Base-by-base conservation (phyloP, 2,797 vertebrate species). In the Malacoctenus gilli region DNA sequence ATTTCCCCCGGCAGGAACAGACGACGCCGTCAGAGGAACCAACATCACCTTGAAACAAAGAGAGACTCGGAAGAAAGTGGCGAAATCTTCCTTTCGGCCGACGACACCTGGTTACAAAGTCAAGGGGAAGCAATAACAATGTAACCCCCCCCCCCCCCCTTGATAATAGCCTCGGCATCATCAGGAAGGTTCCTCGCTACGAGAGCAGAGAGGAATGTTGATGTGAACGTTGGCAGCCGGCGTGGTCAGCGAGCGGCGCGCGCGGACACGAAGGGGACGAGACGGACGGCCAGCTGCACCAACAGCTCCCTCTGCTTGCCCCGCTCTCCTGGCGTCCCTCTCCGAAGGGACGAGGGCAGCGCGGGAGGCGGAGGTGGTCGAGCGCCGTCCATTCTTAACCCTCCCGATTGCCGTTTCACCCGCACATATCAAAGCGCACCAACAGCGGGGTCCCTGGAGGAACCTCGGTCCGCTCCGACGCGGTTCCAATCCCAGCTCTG, bases 201-300 rank as follows among this genome's bases (percentile, higher is more conserved):
- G 55, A 75, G 59, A 76, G 31, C 38, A 51, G 35, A 60, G 14
- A 72, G 72, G 81, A 85, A 84, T 75, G 74, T 79, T 70, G 77
- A 73, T 83, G 77, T 72, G 68, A 77, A 48, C 80, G 84, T 86
- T 86, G 77, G 72, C 84, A 84, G 21, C 55, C 34, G 8, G 68
- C 1, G 8, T 15, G 49, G 69, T 77, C 73, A 74, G 68, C 52
- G 69, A 12, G 14, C 36, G 66, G 47, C 28, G 55, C 56, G 54
- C 21, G 68, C 63, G 72, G 66, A 77, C 69, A 78, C 66, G n/a
- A n/a, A 18, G 74, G 43, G 72, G 55, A 79, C 68, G 46, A 64
- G 81, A 81, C 30, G 39, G 59, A 75, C 67, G 72, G 50, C 49
- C 20, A 34, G 56, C 66, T 63, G 59, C 36, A 4, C 19, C 18